phyloP scores from a whole-genome alignment of 2,797 vertebrate species.

The Eospalax fontanierii region DNA sequence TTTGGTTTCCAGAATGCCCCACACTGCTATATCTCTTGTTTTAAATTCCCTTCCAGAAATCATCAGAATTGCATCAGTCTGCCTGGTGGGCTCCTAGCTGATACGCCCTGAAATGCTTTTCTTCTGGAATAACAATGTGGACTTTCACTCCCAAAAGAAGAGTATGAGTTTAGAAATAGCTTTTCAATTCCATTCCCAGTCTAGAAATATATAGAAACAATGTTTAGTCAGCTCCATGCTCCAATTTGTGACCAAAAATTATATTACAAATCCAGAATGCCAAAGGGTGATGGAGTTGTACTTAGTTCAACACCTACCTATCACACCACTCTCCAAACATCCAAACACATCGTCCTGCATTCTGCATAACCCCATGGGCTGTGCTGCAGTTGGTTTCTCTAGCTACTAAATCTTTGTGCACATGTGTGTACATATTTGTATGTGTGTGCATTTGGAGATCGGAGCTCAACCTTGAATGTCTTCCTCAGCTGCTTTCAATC shows the following conservation, averaged over 20 bases:
- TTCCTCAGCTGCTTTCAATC: no score
- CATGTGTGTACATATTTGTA: not conserved
- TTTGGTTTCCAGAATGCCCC: not conserved
- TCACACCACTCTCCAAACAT: not conserved
- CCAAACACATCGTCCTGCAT: not conserved
- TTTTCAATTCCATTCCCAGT: not conserved
- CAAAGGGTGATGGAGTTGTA: not conserved
- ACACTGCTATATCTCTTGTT: not conserved
- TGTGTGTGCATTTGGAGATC: not conserved
- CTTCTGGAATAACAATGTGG: not conserved
- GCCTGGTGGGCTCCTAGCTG: not conserved
- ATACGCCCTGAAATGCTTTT: no score
- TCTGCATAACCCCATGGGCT: not conserved
- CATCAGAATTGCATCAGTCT: not conserved
- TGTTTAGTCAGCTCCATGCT: not conserved
- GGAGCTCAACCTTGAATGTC: not conserved
- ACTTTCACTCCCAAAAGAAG: not conserved
- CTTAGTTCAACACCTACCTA: not conserved
- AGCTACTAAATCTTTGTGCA: not conserved
- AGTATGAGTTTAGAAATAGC: not conserved
- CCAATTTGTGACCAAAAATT: constrained; percentile 34
- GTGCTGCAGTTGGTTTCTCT: not conserved
- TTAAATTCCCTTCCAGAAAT: not conserved
- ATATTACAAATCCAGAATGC: not conserved
- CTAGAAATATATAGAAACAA: not conserved